These are phyloP conservation scores for Moxostoma hubbsi DNA, from an alignment of 2,797 vertebrate species.

Conservation along the genomic window DNA sequence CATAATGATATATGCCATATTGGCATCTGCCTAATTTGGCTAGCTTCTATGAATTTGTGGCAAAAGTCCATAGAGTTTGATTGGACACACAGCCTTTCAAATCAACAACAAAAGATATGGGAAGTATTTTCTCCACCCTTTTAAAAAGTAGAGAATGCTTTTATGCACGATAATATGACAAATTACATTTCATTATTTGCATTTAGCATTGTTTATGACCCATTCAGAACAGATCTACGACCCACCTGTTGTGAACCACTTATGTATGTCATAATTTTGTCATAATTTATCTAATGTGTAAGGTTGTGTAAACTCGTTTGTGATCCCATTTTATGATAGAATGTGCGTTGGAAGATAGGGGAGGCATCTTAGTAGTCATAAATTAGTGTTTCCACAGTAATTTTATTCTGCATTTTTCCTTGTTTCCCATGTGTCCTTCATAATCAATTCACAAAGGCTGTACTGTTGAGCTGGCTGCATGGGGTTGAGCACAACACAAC, in stretches of 20 bases:
- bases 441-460: conserved; percentile 45
- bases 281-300: background rate
- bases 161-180: too few species aligned
- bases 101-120: too few species aligned
- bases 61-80: too few species aligned
- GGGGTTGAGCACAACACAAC: conserved; percentile 48
- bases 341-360: background rate
- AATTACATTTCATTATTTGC: too few species aligned
- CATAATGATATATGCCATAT: too few species aligned
- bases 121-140: too few species aligned
- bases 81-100: too few species aligned
- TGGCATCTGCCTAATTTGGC: too few species aligned
- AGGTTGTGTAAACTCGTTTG: background rate
- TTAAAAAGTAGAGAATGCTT: too few species aligned
- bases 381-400: conserved; percentile 2
- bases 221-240: too few species aligned
- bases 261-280: background rate
- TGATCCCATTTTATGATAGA: background rate
- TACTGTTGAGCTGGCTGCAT: conserved; percentile 40
- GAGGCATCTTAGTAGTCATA: conserved; percentile 20
- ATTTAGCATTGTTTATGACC: too few species aligned
- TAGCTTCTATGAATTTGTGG: too few species aligned
- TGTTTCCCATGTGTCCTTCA: conserved; percentile 43
- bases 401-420: background rate
- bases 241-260: background rate